Evolutionary conservation across 2,113 vertebrate species (phyloP), one percentile per base, ranked within the genome.

Genomic region (Kryptolebias marmoratus): DNA sequence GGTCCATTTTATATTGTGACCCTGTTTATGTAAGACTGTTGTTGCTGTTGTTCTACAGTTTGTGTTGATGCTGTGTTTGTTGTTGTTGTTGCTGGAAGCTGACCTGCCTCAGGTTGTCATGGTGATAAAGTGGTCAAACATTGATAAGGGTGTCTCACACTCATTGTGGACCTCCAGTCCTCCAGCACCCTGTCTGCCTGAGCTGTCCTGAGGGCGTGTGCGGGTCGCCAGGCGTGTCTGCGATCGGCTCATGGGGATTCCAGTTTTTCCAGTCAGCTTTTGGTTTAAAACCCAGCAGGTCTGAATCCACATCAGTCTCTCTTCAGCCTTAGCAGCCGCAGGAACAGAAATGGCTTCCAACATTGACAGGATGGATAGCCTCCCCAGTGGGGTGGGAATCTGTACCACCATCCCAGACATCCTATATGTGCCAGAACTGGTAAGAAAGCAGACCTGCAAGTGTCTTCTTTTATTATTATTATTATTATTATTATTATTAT

Each of bases 391-490:
- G 32, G 0, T 64, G 2, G 58, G 82, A 0, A 86, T 94, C 14
- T 94, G 90, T 18, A 63, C 68, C 1, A 92, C 89, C 32, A 71
- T 91, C 15, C 94, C 94, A 0, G 94, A 94, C 75, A 82, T 94
- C 55, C 76, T 94, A 11, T 94, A 92, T 72, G 47, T 94, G 8
- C 93, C 92, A 0, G 94, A 94, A 28, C 89, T 94, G 71, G 94
- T 94, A 53, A 93, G 92, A 78, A 60, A 4, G n/a, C 15, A 47
- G 28, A 18, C 7, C 39, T 28, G 2, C 12, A 1, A 5, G 14
- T 11, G 11, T 42, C n/a, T 67, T 54, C 27, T 45, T 59, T n/a
- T 59, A 22, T 22, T 22, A 22, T 22, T 22, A 22, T 22, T 22
- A 22, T 22, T 22, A 22, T 22, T 22, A 22, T 22, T 22, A 22